phyloP scores from a whole-genome alignment of 2,113 vertebrate genomes.

The Balaenoptera acutorostrata region DNA sequence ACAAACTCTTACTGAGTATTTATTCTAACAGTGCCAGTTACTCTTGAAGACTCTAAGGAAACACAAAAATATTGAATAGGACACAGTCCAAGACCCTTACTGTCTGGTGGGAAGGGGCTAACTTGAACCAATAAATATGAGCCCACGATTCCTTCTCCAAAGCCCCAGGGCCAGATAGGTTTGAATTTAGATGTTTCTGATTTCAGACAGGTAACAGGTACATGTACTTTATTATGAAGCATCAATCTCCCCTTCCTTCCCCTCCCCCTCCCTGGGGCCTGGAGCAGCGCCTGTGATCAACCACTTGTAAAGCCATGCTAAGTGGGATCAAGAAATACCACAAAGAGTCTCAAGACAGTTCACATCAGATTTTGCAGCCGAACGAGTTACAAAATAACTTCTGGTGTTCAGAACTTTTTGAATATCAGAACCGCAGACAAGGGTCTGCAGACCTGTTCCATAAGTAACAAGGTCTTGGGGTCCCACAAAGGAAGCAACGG shows the following conservation, averaged over 20 bases:
- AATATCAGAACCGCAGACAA: not conserved
- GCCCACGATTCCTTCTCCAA: not conserved
- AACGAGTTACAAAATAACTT: not conserved
- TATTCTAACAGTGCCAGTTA: not conserved
- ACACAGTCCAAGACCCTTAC: not conserved
- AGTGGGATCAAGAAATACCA: not conserved
- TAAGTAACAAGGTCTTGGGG: not conserved
- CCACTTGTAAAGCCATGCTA: not conserved
- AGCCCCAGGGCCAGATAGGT: not conserved
- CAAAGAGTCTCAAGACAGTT: not conserved
- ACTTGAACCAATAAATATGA: not conserved
- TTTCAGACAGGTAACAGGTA: not conserved
- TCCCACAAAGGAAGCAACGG: not conserved
- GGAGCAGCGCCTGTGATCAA: not conserved
- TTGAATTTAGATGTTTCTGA: not conserved
- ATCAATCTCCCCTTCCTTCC: too few species aligned
- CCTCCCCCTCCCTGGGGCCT: not conserved
- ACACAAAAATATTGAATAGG: not conserved
- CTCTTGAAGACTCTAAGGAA: slow-evolving; percentile 14
- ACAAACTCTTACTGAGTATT: slow-evolving; percentile 5
- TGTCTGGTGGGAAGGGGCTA: not conserved
- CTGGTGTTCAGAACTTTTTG: not conserved
- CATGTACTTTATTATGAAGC: not conserved
- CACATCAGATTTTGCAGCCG: not conserved
- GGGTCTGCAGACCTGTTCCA: not conserved